These are phyloP conservation scores for Euclidia mi DNA, from an alignment of 2,888 invertebrate genomes.

Conservation along the genomic window DNA sequence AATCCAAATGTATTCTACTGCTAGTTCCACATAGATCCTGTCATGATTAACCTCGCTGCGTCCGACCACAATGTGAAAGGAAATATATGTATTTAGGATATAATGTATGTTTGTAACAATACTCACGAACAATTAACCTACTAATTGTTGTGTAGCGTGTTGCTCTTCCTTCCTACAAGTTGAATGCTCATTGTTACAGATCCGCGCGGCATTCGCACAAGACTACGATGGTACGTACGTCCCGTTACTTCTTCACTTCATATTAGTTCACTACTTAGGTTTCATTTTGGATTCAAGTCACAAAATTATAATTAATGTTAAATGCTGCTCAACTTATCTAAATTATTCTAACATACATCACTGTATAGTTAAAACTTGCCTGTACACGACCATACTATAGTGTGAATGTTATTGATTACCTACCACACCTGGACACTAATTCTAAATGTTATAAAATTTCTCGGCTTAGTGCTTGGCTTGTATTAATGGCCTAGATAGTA, in stretches of 20 bases:
- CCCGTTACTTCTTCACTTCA: constrained; percentile 45
- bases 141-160: constrained; percentile 71
- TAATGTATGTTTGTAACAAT: constrained; percentile 58
- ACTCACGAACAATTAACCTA: constrained; percentile 65
- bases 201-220: constrained; percentile 80
- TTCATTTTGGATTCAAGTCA: constrained; percentile 16
- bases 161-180: constrained; percentile 70
- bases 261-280: constrained; percentile 17
- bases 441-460: constrained; percentile 7
- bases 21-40: constrained; percentile 46
- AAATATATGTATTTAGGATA: constrained; percentile 37
- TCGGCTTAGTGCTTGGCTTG: background rate
- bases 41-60: constrained; percentile 35
- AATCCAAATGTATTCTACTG: constrained; percentile 37
- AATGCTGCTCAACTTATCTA: too few relatives aligned
- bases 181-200: constrained; percentile 86
- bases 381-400: too few relatives aligned
- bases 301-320: too few relatives aligned
- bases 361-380: too few relatives aligned
- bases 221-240: constrained; percentile 87
- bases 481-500: constrained; percentile 23
- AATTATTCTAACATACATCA: too few relatives aligned
- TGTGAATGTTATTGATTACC: too few relatives aligned
- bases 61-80: constrained; percentile 54
- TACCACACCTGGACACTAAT: background rate